Base-by-base conservation (phyloP, 2,113 vertebrate genomes). In the Megatriorchis doriae region DNA sequence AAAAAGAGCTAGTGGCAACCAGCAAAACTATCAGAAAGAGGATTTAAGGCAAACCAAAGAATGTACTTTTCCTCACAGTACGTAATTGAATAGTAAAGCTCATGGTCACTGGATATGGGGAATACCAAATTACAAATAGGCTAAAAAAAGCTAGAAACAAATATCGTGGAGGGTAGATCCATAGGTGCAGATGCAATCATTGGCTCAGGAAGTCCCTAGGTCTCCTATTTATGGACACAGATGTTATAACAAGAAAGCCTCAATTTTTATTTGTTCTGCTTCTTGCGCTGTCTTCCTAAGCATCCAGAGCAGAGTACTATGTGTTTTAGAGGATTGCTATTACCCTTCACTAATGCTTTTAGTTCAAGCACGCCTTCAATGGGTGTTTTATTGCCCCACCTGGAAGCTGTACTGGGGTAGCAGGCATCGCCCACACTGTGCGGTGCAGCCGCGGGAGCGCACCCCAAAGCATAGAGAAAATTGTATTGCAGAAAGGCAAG, bases 401-500 rank as follows among this genome's bases (percentile, higher is more conserved):
- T 58, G 50, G 21, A 65, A 56, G 25, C 36, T 7, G 6, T 20
- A 11, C 9, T 12, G 17, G 50, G 21, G 38, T 23, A 70, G 70
- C 50, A 63, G 48, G 43, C 10, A 2, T 47, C 53, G 43, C 56
- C 29, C 12, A 7, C 27, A 4, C 58, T 32, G 17, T 5, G 40
- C 0, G 1, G 38, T 47, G 27, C 58, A 61, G 65, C 58, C 19
- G 9, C 0, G 1, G 63, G 11, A 48, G 27, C 23, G n/a, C 40
- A 50, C 8, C 11, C 40, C 36, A n/a, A n/a, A 62, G 19, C 23
- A 38, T 19, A 48, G 70, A 81, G 34, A 47, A 47, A n/a, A 70
- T 31, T 5, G 16, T 67, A 13, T 16, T 23, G 45, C 0, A 4
- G 65, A n/a, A 59, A 48, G 19, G 16, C 20, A 43, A 43, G 32